Evolutionary conservation across 2,797 vertebrate genomes (phyloP), one percentile per base, ranked within the genome.

Genomic region (Discoglossus pictus): DNA sequence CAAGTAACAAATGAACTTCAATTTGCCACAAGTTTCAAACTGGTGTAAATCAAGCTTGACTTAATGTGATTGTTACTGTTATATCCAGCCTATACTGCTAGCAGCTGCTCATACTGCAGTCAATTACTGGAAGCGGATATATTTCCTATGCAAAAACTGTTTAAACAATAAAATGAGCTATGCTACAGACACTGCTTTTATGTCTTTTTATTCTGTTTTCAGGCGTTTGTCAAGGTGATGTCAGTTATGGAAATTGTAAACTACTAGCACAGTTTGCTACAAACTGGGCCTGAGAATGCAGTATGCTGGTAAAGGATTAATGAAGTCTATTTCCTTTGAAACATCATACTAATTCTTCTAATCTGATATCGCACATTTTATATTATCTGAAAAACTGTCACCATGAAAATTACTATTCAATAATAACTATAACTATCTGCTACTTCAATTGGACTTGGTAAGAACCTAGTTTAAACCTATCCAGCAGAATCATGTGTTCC

Each of bases 131-230:
- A 98, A 98, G 95, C 96, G 92, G 93, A 98, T 98, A 97, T 98
- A 98, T 97, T 99, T 98, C 97, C 97, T 99, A 99, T 99, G 96
- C 97, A 99, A 99, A 91, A 99, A 97, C 95, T 96, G 94, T 98
- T 98, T 96, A 97, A 98, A 99, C 96, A 99, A 98, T 98, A 99
- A 99, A 98, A 96, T 95, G 94, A 99, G 96, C 95, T 98, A 98
- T 98, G 96, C 95, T 98, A 97, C 94, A 97, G 88, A 89, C 55
- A 76, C 74, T 80, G 70, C 78, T 75, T 75, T 79, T 73, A 46
- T 43, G 83, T 82, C 67, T 88, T 83, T 80, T 84, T 82, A 82
- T 87, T 80, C 11, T 24, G 7, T 31, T 63, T 52, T 47, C 16
- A 39, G 40, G 24, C 16, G 12, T 54, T 69, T 60, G 20, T 35